Base-by-base conservation (phyloP, 2,888 invertebrate genomes). In the Podabrus alpinus region DNA sequence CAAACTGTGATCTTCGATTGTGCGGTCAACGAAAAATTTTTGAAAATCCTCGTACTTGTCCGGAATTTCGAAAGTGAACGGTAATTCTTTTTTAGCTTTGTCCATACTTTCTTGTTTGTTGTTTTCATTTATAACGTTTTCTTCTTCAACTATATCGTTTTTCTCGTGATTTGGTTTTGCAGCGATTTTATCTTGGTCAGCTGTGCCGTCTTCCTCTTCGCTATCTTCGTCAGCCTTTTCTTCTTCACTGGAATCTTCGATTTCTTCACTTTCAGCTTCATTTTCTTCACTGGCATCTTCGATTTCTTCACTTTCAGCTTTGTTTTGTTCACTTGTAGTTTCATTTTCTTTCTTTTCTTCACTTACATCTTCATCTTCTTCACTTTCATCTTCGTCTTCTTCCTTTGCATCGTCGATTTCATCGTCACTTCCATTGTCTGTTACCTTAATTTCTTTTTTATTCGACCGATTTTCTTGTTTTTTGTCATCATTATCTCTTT, bases 1-100 rank as follows among this genome's bases (percentile, higher is more conserved):
- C 11, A 91, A 88, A 0, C 91, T 88, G 82, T 95, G 94, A 82
- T 95, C 91, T 13, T 90, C 87, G 1, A 91, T 88, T 9, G 91
- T 88, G 81, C 92, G 91, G 59, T 90, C 89, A 67, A 88, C 84
- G 15, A 97, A 85, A 71, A 94, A 84, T 80, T 90, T 88, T 85
- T 91, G 84, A 62, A 95, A 89, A 73, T 89, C 89, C 74, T 93
- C 91, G 83, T 92, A 93, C 13, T 84, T 89, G 15, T 89, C 88
- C 0, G 94, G 93, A 78, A 92, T 90, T 87, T 87, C 70, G 85
- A 89, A 87, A 1, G 89, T 91, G 77, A 88, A 91, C 0, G 91
- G 91, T 15, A 94, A 85, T 82, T 93, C 92, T 78, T 88, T 85
- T 74, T 88, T 86, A 11, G 90, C 90, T 80, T 88, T 86, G 72